Evolutionary conservation across 1,140 invertebrate species (phyloP).

Genomic region (Ceratina japonica): DNA sequence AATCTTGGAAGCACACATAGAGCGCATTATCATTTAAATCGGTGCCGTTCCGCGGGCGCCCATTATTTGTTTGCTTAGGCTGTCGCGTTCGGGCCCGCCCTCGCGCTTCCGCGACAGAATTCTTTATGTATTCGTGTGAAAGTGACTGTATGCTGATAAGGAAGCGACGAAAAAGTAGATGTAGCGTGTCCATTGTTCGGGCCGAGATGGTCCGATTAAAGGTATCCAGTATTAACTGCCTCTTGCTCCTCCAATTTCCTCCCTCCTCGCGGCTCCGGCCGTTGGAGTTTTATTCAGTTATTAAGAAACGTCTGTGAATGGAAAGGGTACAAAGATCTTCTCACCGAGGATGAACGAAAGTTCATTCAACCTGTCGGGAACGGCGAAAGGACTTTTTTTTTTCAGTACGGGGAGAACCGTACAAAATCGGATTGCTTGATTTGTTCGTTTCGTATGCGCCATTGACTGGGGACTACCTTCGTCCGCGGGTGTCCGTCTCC

Average conservation of each 20-base stretch:
- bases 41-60: constrained; percentile 65
- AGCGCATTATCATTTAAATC: constrained; percentile 73
- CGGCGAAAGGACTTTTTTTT: constrained; percentile 34
- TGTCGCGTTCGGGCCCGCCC: constrained; percentile 6
- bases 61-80: constrained; percentile 69
- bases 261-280: neutral
- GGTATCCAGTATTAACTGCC: neutral
- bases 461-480: constrained; percentile 38
- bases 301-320: neutral
- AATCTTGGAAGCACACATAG: constrained; percentile 64
- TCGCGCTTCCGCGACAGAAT: constrained; percentile 34
- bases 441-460: constrained; percentile 34
- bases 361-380: neutral
- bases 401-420: neutral
- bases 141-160: neutral
- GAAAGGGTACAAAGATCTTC: neutral
- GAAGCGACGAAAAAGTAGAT: neutral
- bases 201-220: neutral
- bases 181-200: neutral
- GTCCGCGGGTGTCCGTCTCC: constrained; percentile 62
- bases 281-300: neutral
- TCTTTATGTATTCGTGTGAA: constrained; percentile 41
- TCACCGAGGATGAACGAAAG: constrained; percentile 8
- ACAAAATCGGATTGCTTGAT: constrained; percentile 50
- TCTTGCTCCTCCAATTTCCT: neutral